These are phyloP conservation scores for Zhuqinia jingwanae DNA, from an alignment of 2,888 invertebrate genomes.

Conservation along the genomic window DNA sequence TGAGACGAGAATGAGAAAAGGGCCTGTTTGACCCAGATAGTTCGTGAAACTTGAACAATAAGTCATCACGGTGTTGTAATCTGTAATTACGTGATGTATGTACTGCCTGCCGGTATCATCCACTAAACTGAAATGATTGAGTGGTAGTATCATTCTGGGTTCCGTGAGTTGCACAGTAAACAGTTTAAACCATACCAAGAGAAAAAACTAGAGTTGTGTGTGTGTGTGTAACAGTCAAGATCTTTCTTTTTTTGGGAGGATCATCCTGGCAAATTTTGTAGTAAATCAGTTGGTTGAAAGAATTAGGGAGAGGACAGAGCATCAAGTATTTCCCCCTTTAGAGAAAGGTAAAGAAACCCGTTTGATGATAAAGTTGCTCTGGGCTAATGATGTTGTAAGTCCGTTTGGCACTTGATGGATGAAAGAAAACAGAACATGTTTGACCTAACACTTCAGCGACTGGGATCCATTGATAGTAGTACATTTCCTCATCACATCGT, in stretches of 20 bases:
- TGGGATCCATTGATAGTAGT: too few species aligned
- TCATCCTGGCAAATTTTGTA: slow-evolving; percentile 11
- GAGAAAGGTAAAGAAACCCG: not conserved
- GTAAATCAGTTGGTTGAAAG: slow-evolving; percentile 20
- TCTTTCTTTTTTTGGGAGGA: not conserved
- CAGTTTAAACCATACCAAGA: too few species aligned
- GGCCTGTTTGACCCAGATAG: not conserved
- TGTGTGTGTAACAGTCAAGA: not conserved
- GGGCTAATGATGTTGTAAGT: not conserved
- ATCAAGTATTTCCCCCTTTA: too few species aligned
- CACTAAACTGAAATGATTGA: slow-evolving; percentile 37
- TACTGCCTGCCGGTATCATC: not conserved
- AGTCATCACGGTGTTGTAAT: slow-evolving; percentile 17
- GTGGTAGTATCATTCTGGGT: slow-evolving; percentile 1
- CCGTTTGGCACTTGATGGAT: not conserved
- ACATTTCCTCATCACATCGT: too few species aligned
- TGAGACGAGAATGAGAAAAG: not conserved
- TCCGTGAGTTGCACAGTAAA: not conserved
- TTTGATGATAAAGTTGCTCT: not conserved
- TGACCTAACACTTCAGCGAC: too few species aligned
- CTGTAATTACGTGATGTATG: slow-evolving; percentile 26
- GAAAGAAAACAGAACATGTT: not conserved
- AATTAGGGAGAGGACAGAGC: not conserved
- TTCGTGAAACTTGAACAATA: not conserved
- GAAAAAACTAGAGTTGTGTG: too few species aligned